Evolutionary conservation across 2,888 invertebrate species (phyloP), one percentile per base, ranked within the genome.

Genomic region (Smittia sp.): DNA sequence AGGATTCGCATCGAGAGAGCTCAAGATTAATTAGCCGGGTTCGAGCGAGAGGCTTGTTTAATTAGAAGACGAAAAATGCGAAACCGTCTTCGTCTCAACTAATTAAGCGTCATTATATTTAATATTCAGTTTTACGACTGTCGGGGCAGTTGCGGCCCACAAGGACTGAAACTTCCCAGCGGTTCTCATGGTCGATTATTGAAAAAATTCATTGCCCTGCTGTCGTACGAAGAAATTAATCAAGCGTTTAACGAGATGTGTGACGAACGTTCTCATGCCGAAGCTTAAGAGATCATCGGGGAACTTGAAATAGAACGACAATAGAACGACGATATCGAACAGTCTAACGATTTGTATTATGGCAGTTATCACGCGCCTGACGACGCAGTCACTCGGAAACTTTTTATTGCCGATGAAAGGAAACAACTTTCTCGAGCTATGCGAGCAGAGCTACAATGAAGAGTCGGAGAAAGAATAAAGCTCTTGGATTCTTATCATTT

Each of bases 11-110:
- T 25, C 63, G 20, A 15, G 27, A 63, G 63, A 25, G 11, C 22
- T 63, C 27, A 63, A 63, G 63, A 63, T 63, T 63, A 63, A 63
- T 63, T 63, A 27, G n/a, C 25, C 25, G 6, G 63, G 63, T 27
- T 13, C 11, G 15, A 27, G 25, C 3, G 58, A 18, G 15, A 58
- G 22, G 20, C 27, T 63, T 25, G 13, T 63, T 27, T n/a, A 58
- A 63, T 63, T 63, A 63, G 27, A 24, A 9, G 24, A 22, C 58
- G 24, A 46, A 13, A 46, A 32, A 32, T 32, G 46, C 46, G 46
- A 46, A 58, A 58, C 58, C 58, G 9, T 18, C 58, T 20, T 58
- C 58, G 22, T 58, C n/a, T 22, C 58, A 18, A 22, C 58, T 58
- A 58, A 58, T 58, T 58, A 58, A 7, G 9, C 7, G 22, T 7